Percentiles rank a stretch among this genome's conserved stretches.
phyloP scores from a whole-genome alignment of 2,797 vertebrate genomes.

The Acrossocheilus fasciatus region DNA sequence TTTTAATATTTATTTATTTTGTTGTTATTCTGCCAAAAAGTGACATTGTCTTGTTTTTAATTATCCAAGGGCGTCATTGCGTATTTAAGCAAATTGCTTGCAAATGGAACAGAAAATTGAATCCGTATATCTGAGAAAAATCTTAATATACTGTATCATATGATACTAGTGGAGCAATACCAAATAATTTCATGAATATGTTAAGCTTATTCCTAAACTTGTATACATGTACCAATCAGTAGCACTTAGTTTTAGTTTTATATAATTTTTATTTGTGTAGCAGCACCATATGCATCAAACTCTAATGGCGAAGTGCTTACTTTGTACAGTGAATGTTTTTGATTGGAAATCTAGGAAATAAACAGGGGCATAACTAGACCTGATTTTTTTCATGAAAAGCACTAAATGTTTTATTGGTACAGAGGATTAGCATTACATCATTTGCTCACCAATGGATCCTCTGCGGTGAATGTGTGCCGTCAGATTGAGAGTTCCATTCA shows the following conservation, averaged over 20 bases:
- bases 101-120: slow-evolving; percentile 28
- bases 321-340: not conserved
- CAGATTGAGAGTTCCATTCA: not conserved
- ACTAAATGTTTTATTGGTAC: not conserved
- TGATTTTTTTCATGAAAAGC: not conserved
- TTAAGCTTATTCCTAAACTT: not conserved
- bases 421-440: not conserved
- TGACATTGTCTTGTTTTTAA: slow-evolving; percentile 43
- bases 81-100: slow-evolving; percentile 4
- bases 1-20: slow-evolving; percentile 2
- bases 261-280: not conserved
- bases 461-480: not conserved
- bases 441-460: not conserved
- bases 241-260: not conserved
- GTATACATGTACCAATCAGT: not conserved
- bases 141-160: not conserved
- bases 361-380: not conserved
- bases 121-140: not conserved
- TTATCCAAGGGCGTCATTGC: slow-evolving; percentile 9
- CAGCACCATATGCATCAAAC: not conserved
- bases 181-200: not conserved
- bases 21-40: not conserved
- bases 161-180: not conserved
- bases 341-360: not conserved
- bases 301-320: not conserved